Percentiles rank a stretch among this genome's conserved stretches.
Evolutionary conservation across 2,113 vertebrate species (phyloP).

Genomic region (Lophotis ruficrista): DNA sequence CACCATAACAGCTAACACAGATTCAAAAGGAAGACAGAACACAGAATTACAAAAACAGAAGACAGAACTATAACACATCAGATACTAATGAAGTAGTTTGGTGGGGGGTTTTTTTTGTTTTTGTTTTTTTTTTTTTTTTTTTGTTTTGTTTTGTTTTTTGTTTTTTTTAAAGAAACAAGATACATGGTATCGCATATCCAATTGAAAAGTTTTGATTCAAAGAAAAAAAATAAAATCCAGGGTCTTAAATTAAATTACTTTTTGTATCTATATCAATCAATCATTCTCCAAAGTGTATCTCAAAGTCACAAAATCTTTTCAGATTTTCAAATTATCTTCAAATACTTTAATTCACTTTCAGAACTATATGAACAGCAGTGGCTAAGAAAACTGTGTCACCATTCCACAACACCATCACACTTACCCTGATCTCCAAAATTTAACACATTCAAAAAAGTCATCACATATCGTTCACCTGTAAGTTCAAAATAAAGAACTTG

Average conservation of each 20-base stretch:
- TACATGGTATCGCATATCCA: neutral
- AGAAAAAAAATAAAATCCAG: neutral
- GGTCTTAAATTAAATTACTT: neutral
- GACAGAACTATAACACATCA: neutral
- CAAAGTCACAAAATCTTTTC: neutral
- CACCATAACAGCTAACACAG: neutral
- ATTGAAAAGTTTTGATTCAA: neutral
- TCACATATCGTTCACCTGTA: constrained; percentile 92
- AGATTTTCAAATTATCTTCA: neutral
- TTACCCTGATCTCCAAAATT: constrained; percentile 97
- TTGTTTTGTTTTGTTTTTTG: no score
- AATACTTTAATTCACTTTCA: neutral
- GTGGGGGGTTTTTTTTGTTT: no score
- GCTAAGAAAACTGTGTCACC: neutral
- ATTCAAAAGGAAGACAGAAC: neutral
- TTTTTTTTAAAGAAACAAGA: neutral
- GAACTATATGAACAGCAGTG: neutral
- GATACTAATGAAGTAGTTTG: neutral
- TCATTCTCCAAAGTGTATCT: neutral
- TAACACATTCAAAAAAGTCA: constrained; percentile 96
- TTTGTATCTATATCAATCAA: neutral
- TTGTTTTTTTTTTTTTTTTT: neutral
- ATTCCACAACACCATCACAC: neutral
- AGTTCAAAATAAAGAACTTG: constrained; percentile 41
- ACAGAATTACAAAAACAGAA: neutral